Conservation (phyloP, 2,113 vertebrate species). For the Urocitellus parryii region DNA sequence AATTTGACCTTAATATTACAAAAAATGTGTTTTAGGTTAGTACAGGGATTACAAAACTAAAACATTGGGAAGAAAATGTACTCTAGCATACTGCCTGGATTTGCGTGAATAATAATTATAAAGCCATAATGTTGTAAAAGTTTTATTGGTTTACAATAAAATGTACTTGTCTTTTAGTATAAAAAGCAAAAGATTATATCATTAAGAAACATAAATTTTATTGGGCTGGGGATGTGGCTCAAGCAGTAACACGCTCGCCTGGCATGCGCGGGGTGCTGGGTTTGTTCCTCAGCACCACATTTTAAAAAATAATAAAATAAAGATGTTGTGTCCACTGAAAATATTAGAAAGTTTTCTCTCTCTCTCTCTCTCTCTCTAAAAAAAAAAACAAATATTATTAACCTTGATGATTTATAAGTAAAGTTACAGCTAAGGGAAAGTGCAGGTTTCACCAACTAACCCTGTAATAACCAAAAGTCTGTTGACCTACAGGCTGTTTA, state of each 20-base stretch:
- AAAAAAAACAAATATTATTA: not conserved
- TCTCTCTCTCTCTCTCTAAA: too few relatives aligned
- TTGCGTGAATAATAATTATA: not conserved
- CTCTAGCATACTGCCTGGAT: not conserved
- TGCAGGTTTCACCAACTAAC: not conserved
- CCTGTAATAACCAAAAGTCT: not conserved
- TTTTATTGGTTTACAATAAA: not conserved
- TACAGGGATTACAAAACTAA: not conserved
- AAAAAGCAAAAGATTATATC: not conserved
- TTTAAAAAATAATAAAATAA: too few relatives aligned
- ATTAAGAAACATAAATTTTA: not conserved
- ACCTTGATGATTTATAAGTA: not conserved
- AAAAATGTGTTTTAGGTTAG: not conserved
- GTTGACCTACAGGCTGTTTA: not conserved
- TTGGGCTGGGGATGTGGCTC: too few relatives aligned
- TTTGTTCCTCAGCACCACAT: too few relatives aligned
- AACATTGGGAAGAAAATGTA: not conserved
- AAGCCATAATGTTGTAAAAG: not conserved
- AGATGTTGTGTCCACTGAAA: too few relatives aligned
- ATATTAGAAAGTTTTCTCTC: too few relatives aligned
- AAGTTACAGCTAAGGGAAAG: not conserved
- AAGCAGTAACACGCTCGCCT: too few relatives aligned
- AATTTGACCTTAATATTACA: slow-evolving; percentile 24
- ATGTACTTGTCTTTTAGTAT: not conserved
- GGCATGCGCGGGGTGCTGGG: too few relatives aligned